Percentiles rank a stretch among this genome's conserved stretches.
phyloP scores from a whole-genome alignment of 2,888 invertebrate species.

The Eilema depressum region DNA sequence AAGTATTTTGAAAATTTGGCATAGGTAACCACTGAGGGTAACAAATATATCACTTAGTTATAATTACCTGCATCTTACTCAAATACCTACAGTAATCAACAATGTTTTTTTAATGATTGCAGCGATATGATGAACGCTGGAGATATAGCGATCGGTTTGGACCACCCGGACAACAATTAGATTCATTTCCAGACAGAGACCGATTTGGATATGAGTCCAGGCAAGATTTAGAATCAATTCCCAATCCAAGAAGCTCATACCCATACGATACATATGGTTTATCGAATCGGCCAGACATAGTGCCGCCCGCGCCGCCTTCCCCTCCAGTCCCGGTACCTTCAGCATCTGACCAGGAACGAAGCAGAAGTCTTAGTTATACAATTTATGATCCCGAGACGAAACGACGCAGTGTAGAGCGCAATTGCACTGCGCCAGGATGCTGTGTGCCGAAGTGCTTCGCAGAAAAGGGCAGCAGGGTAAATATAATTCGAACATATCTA shows the following conservation, averaged over 20 bases:
- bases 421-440: constrained; percentile 89
- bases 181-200: neutral
- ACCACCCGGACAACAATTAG: constrained; percentile 32
- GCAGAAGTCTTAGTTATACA: constrained; percentile 66
- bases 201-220: constrained; percentile 16
- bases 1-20: too few relatives aligned
- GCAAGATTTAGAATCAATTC: constrained; percentile 20
- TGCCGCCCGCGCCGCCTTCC: constrained; percentile 37
- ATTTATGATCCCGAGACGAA: constrained; percentile 75
- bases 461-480: constrained; percentile 93
- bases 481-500: constrained; percentile 43
- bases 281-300: constrained; percentile 46
- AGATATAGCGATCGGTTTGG: constrained; percentile 36
- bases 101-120: constrained; percentile 22
- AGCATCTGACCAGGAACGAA: constrained; percentile 22
- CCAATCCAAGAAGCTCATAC: constrained; percentile 35
- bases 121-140: constrained; percentile 44
- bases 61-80: neutral
- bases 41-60: neutral
- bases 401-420: constrained; percentile 81
- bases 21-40: too few relatives aligned
- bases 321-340: constrained; percentile 23
- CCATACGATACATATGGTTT: constrained; percentile 46
- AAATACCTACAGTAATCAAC: neutral
- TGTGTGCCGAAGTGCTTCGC: constrained; percentile 96